Evolutionary conservation across 2,888 invertebrate genomes (phyloP).

Genomic region (Diaphora mendica): DNA sequence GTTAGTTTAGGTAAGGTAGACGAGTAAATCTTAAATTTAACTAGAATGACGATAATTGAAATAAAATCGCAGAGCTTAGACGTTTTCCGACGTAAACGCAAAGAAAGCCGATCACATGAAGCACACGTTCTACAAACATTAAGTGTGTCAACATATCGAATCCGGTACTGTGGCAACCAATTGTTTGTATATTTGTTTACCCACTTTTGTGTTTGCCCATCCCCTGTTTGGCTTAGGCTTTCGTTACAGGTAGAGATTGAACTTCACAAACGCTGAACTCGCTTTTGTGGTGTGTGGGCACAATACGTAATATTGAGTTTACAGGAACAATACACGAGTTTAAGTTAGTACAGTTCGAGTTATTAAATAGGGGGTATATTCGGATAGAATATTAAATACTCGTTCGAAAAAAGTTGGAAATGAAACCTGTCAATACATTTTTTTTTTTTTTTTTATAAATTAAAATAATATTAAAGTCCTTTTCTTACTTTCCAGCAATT

Average conservation of each 20-base stretch:
- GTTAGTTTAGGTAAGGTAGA: background rate
- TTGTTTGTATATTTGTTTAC: constrained; percentile 43
- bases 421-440: background rate
- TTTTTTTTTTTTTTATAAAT: no score
- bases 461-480: no score
- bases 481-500: no score
- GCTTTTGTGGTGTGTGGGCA: constrained; percentile 1
- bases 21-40: background rate
- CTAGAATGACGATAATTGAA: background rate
- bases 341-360: background rate
- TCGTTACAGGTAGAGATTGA: constrained; percentile 33
- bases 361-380: background rate
- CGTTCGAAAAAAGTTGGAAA: background rate
- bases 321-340: background rate
- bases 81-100: background rate
- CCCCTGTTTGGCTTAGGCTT: constrained; percentile 33
- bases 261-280: constrained; percentile 8
- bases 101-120: constrained; percentile 33
- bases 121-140: constrained; percentile 40
- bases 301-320: constrained; percentile 2
- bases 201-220: constrained; percentile 34
- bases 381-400: background rate
- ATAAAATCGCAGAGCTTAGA: background rate
- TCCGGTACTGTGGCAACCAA: constrained; percentile 30
- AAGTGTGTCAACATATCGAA: constrained; percentile 41